These are phyloP conservation scores for Cirrhinus molitorella DNA, from an alignment of 2,797 vertebrate genomes.

Conservation along the genomic window DNA sequence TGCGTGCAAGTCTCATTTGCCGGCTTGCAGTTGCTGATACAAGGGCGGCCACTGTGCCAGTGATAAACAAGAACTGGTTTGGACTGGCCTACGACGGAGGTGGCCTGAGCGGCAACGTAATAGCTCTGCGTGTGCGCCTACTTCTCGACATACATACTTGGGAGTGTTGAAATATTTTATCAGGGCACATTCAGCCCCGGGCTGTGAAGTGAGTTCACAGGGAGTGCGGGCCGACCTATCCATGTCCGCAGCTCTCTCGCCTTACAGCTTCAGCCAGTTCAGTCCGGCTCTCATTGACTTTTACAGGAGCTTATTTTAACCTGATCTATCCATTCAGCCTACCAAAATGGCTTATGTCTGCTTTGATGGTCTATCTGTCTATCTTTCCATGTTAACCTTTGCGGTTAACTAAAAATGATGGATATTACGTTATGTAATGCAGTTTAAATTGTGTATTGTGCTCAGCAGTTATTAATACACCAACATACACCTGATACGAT, in stretches of 20 bases:
- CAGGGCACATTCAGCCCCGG: conserved; percentile 37
- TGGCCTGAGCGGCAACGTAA: conserved; percentile 41
- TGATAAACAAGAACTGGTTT: conserved; percentile 78
- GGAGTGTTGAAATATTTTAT: conserved; percentile 60
- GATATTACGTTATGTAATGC: neutral
- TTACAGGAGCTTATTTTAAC: conserved; percentile 41
- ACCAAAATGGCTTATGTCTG: neutral
- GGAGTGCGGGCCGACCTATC: conserved; percentile 15
- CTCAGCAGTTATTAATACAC: neutral
- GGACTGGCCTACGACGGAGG: conserved; percentile 62
- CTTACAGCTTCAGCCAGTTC: conserved; percentile 24
- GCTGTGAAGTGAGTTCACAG: conserved; percentile 36
- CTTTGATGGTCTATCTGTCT: neutral
- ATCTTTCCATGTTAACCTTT: neutral
- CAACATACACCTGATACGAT: neutral
- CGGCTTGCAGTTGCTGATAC: conserved; percentile 52
- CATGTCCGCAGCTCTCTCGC: conserved; percentile 7
- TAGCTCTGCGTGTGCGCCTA: conserved; percentile 31
- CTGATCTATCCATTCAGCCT: conserved; percentile 1
- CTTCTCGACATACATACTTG: conserved; percentile 55
- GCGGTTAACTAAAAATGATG: neutral
- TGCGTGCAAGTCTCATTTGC: conserved; percentile 38
- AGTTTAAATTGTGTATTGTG: neutral
- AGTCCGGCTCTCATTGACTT: conserved; percentile 40
- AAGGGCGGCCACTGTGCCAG: conserved; percentile 60